phyloP scores from a whole-genome alignment of 2,113 vertebrate species.

The Zosterops lateralis region DNA sequence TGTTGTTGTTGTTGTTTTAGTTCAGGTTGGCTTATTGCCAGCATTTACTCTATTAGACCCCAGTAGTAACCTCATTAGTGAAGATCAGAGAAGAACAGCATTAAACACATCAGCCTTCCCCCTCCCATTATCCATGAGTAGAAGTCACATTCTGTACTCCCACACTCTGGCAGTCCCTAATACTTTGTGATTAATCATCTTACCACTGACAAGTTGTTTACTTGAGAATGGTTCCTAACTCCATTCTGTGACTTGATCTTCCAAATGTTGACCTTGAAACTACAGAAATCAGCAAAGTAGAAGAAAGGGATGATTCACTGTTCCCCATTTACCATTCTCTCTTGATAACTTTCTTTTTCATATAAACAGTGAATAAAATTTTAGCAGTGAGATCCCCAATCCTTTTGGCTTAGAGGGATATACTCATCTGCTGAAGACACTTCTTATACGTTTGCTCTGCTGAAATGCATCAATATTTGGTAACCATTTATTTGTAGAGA shows the following conservation, averaged over 20 bases:
- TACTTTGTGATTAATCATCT: not conserved
- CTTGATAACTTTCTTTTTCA: not conserved
- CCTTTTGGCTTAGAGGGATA: not conserved
- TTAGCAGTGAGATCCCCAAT: not conserved
- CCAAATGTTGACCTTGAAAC: not conserved
- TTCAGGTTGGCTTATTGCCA: not conserved
- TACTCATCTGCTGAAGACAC: not conserved
- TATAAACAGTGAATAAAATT: not conserved
- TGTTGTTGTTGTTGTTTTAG: not conserved
- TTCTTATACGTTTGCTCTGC: not conserved
- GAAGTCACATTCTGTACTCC: not conserved
- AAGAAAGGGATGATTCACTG: not conserved
- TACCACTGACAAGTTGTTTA: not conserved
- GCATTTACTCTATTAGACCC: not conserved
- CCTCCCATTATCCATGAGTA: not conserved
- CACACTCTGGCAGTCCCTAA: not conserved
- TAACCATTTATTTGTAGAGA: not conserved
- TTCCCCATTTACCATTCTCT: not conserved
- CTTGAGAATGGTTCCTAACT: not conserved
- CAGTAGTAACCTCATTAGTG: not conserved
- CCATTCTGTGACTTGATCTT: not conserved
- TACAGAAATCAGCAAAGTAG: not conserved
- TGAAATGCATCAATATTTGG: not conserved
- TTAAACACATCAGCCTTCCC: not conserved
- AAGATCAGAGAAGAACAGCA: not conserved